Percentiles rank a stretch among this genome's conserved stretches.
These are phyloP conservation scores for Pachypanchax playfairii DNA, from an alignment of 2,113 vertebrate genomes.

Conservation along the genomic window DNA sequence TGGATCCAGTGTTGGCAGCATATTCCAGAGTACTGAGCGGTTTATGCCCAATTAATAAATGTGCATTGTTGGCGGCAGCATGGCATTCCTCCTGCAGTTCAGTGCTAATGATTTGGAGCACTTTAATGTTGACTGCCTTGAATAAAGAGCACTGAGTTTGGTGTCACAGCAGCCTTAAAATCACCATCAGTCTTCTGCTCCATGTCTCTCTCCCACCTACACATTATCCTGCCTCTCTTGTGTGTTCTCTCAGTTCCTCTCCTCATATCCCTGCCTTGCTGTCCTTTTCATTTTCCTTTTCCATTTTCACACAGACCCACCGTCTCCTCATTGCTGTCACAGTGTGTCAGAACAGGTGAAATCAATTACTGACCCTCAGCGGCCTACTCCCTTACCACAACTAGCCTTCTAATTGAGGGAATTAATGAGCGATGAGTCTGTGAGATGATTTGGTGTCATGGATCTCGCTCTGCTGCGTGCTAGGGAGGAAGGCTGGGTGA, in stretches of 20 bases:
- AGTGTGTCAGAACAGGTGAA: slow-evolving; percentile 74
- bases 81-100: slow-evolving; percentile 60
- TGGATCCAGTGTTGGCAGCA: slow-evolving; percentile 55
- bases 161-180: slow-evolving; percentile 60
- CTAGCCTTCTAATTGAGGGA: slow-evolving; percentile 68
- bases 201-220: slow-evolving; percentile 39
- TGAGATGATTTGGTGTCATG: slow-evolving; percentile 65
- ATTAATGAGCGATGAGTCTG: slow-evolving; percentile 70
- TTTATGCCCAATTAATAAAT: slow-evolving; percentile 70
- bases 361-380: slow-evolving; percentile 72
- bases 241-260: slow-evolving; percentile 21
- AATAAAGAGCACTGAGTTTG: slow-evolving; percentile 61
- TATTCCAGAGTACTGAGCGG: slow-evolving; percentile 46
- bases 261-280: slow-evolving; percentile 25
- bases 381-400: slow-evolving; percentile 52
- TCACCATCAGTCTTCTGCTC: slow-evolving; percentile 49
- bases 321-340: slow-evolving; percentile 54
- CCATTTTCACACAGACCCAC: slow-evolving; percentile 21
- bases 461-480: slow-evolving; percentile 40
- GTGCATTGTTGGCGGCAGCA: slow-evolving; percentile 44
- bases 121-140: slow-evolving; percentile 66
- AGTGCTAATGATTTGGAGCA: slow-evolving; percentile 63
- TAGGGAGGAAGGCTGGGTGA: slow-evolving; percentile 33
- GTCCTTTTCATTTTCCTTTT: slow-evolving; percentile 48
- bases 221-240: slow-evolving; percentile 5